Conservation (phyloP, 2,888 invertebrate genomes). For the Tricholauxania praeusta region DNA sequence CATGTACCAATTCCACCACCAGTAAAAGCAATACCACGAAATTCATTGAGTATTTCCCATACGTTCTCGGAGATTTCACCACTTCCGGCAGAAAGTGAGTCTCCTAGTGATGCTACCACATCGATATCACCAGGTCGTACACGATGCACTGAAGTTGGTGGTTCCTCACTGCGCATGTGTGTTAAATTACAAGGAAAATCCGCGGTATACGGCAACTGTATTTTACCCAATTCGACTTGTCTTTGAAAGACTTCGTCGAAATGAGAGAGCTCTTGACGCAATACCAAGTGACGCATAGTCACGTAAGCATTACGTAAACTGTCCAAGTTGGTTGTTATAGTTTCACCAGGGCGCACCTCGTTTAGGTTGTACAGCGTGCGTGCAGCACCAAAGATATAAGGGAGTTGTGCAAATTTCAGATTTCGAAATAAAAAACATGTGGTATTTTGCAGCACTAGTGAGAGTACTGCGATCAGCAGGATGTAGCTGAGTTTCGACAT, state of each 20-base stretch:
- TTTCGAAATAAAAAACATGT: not conserved
- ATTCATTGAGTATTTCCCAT: conserved; percentile 68
- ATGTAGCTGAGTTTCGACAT: conserved; percentile 1
- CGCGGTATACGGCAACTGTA: conserved; percentile 55
- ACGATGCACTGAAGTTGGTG: conserved; percentile 71
- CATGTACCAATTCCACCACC: conserved; percentile 71
- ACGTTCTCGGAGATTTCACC: conserved; percentile 69
- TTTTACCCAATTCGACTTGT: conserved; percentile 53
- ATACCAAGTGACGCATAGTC: conserved; percentile 42
- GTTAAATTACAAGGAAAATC: conserved; percentile 66
- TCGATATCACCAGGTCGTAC: conserved; percentile 73
- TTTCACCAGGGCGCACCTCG: conserved; percentile 43
- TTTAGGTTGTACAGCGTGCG: conserved; percentile 43
- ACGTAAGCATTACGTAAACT: conserved; percentile 50
- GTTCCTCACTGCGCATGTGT: conserved; percentile 55
- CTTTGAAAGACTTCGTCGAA: conserved; percentile 43
- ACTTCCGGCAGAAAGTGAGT: conserved; percentile 72
- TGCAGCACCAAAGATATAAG: conserved; percentile 43
- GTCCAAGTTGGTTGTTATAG: conserved; percentile 55
- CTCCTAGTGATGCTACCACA: conserved; percentile 73
- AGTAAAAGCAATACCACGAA: conserved; percentile 69
- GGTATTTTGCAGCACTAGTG: not conserved
- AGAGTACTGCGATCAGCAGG: not conserved
- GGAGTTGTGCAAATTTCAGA: conserved; percentile 21
- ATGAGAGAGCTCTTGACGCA: conserved; percentile 45